Conservation (phyloP, 2,797 vertebrate species). For the Sebastes vulpes region DNA sequence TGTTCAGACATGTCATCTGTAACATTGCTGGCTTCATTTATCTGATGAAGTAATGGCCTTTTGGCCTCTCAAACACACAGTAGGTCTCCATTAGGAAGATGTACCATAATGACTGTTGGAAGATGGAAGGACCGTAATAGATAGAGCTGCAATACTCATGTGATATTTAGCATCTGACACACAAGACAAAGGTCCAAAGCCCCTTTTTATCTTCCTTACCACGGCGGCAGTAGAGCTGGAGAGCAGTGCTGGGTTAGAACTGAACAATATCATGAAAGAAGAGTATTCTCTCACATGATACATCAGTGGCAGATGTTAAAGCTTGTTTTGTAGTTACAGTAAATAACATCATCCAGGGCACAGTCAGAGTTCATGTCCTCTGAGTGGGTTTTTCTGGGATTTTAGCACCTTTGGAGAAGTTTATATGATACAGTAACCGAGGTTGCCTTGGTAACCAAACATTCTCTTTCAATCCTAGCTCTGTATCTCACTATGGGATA, state of each 20-base stretch:
- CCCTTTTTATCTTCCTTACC: neutral
- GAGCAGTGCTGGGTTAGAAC: neutral
- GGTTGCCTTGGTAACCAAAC: too few relatives aligned
- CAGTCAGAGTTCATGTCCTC: neutral
- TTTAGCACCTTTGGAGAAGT: neutral
- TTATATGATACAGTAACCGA: neutral
- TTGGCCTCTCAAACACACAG: neutral
- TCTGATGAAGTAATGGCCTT: neutral
- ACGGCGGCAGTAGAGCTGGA: too few relatives aligned
- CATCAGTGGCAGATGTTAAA: neutral
- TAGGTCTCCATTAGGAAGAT: conserved; percentile 15
- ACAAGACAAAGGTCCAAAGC: conserved; percentile 16
- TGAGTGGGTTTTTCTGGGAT: neutral
- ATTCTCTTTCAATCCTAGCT: too few relatives aligned
- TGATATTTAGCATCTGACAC: conserved; percentile 30
- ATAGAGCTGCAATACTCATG: conserved; percentile 10
- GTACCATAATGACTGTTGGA: conserved; percentile 4
- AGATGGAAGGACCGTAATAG: conserved; percentile 1
- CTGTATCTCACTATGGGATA: too few relatives aligned
- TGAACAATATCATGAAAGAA: neutral
- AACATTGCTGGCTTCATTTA: neutral
- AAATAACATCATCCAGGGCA: neutral
- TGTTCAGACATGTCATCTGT: neutral
- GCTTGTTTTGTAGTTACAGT: neutral
- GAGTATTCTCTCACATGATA: neutral